Conservation (phyloP, 1,140 invertebrate genomes). For the Papilio polytes region DNA sequence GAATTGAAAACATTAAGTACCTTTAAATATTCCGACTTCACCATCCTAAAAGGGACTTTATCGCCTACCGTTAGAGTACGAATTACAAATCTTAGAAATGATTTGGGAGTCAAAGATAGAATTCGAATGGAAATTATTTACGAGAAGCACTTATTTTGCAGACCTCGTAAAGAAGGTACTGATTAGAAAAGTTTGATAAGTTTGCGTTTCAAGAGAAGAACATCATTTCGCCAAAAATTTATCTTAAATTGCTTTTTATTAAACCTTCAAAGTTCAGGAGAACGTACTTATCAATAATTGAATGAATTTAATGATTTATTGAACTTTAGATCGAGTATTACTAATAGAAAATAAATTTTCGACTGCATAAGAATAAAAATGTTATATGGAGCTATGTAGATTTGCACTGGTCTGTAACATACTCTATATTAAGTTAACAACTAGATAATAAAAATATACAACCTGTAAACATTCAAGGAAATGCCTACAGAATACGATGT, state of each 20-base stretch:
- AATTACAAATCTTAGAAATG: slow-evolving; percentile 50
- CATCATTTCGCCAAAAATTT: slow-evolving; percentile 51
- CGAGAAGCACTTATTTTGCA: slow-evolving; percentile 72
- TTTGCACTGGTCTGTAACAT: neutral
- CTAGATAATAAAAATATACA: slow-evolving; percentile 1
- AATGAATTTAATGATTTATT: neutral
- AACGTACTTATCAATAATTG: neutral
- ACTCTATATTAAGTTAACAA: neutral
- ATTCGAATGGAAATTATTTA: slow-evolving; percentile 78
- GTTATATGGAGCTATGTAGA: neutral
- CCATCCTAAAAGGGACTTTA: slow-evolving; percentile 59
- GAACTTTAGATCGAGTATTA: neutral
- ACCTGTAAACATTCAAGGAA: slow-evolving; percentile 21
- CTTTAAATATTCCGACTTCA: slow-evolving; percentile 67
- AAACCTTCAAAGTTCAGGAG: neutral
- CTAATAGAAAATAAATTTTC: too few species aligned
- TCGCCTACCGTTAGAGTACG: slow-evolving; percentile 46
- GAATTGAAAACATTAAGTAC: slow-evolving; percentile 84
- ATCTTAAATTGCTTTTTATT: slow-evolving; percentile 51
- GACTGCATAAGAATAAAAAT: too few species aligned
- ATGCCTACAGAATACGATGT: slow-evolving; percentile 14
- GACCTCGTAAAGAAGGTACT: slow-evolving; percentile 58
- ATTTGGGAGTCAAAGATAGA: slow-evolving; percentile 77
- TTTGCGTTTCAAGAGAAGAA: slow-evolving; percentile 58
- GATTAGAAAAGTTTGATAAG: slow-evolving; percentile 79